Percentiles rank a stretch among this genome's conserved stretches.
Conservation (phyloP, 2,113 vertebrate genomes). For the Tympanuchus pallidicinctus region DNA sequence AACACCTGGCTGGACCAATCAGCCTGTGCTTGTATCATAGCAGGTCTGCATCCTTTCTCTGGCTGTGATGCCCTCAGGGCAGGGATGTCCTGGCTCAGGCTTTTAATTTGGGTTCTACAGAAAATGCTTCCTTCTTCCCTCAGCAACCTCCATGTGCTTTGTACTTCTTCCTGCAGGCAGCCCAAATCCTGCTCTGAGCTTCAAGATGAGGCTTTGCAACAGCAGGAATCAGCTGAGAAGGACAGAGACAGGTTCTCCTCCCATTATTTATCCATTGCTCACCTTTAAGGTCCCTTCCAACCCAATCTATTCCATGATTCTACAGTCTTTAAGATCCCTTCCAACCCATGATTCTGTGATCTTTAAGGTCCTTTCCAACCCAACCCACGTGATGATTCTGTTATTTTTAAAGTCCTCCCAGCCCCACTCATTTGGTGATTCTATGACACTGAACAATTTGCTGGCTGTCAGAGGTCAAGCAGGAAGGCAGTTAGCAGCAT, state of each 20-base stretch:
- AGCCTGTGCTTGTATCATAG: background rate
- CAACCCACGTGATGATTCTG: background rate
- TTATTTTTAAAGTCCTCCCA: no score
- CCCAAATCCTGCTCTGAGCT: background rate
- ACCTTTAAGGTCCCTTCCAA: background rate
- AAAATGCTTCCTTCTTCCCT: background rate
- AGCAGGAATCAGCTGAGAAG: background rate
- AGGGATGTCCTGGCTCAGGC: background rate
- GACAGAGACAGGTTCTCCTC: background rate
- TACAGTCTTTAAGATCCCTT: no score
- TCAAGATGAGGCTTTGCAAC: background rate
- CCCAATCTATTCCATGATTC: no score
- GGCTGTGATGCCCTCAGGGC: no score
- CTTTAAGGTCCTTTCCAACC: no score
- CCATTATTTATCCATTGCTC: background rate
- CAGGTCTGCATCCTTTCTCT: background rate
- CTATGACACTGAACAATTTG: background rate
- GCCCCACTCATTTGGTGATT: background rate
- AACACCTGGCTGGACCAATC: background rate
- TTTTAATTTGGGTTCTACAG: background rate
- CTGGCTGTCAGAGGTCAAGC: background rate
- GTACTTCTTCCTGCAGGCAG: background rate
- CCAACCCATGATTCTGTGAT: no score
- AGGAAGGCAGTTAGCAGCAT: background rate
- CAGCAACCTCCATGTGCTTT: background rate